A percentile compares a stretch with the other conserved stretches of the same genome.
phyloP scores from a whole-genome alignment of 1,140 invertebrate species.

The Brachionus calyciflorus region DNA sequence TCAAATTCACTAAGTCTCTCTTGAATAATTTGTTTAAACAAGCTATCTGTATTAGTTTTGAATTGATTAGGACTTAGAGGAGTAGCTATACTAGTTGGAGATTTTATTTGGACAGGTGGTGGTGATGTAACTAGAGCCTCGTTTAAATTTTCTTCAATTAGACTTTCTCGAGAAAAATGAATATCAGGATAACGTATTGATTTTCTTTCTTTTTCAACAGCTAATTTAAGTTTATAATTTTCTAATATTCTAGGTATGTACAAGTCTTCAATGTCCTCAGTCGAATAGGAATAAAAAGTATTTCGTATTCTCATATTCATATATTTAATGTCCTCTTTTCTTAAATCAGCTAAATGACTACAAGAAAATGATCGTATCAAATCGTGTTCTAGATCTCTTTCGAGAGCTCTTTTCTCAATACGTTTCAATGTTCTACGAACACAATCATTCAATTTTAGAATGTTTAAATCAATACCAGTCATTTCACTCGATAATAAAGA shows the following conservation, averaged over 20 bases:
- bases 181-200: not conserved
- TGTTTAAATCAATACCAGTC: conserved; percentile 37
- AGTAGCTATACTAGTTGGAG: not conserved
- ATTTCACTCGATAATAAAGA: conserved; percentile 12
- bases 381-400: conserved; percentile 36
- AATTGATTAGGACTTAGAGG: not conserved
- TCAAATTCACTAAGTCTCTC: conserved; percentile 24
- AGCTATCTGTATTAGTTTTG: not conserved
- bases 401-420: conserved; percentile 19
- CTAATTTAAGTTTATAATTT: conserved; percentile 30
- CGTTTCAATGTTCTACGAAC: not conserved
- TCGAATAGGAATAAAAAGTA: not conserved
- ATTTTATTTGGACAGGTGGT: conserved; percentile 13
- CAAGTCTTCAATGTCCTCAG: conserved; percentile 27
- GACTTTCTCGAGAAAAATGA: not conserved
- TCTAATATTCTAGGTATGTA: conserved; percentile 35
- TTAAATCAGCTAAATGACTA: conserved; percentile 20
- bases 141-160: not conserved
- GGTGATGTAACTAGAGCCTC: not conserved
- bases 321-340: conserved; percentile 42
- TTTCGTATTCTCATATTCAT: not conserved
- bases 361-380: conserved; percentile 38
- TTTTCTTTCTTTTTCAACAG: conserved; percentile 5
- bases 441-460: not conserved
- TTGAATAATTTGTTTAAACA: conserved; percentile 45